These are phyloP conservation scores for Diarsia rubi DNA, from an alignment of 2,888 invertebrate species.

Conservation along the genomic window DNA sequence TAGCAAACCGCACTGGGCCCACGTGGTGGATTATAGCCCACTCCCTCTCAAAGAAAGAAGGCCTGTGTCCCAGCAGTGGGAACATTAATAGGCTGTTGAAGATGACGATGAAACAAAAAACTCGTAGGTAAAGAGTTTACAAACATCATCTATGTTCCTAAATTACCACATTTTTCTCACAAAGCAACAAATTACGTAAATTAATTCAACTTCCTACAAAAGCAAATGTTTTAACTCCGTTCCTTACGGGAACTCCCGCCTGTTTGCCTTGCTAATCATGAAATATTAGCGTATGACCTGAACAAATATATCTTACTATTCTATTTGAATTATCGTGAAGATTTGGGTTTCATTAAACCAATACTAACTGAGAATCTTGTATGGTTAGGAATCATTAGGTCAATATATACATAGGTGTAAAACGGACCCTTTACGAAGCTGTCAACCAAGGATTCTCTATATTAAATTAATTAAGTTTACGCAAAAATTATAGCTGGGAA, in stretches of 20 bases:
- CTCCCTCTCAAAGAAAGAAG: too few relatives aligned
- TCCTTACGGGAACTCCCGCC: slow-evolving; percentile 18
- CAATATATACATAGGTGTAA: neutral
- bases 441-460: neutral
- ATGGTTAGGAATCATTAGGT: neutral
- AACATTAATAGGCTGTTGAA: too few relatives aligned
- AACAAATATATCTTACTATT: slow-evolving; percentile 37
- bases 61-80: too few relatives aligned
- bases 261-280: slow-evolving; percentile 50
- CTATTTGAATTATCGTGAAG: slow-evolving; percentile 6
- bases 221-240: slow-evolving; percentile 54
- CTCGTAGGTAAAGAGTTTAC: neutral
- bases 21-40: too few relatives aligned
- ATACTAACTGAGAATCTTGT: neutral
- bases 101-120: too few relatives aligned
- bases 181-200: slow-evolving; percentile 36
- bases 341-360: slow-evolving; percentile 9
- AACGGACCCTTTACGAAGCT: neutral
- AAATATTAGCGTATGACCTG: slow-evolving; percentile 39
- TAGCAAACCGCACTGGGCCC: too few relatives aligned
- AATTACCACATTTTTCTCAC: slow-evolving; percentile 26
- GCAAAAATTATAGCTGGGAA: too few relatives aligned
- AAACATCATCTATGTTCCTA: neutral
- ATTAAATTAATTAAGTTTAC: too few relatives aligned
- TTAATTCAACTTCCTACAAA: slow-evolving; percentile 47